Base-by-base conservation (phyloP, 2,797 vertebrate species). In the Poliocrania exsul region DNA sequence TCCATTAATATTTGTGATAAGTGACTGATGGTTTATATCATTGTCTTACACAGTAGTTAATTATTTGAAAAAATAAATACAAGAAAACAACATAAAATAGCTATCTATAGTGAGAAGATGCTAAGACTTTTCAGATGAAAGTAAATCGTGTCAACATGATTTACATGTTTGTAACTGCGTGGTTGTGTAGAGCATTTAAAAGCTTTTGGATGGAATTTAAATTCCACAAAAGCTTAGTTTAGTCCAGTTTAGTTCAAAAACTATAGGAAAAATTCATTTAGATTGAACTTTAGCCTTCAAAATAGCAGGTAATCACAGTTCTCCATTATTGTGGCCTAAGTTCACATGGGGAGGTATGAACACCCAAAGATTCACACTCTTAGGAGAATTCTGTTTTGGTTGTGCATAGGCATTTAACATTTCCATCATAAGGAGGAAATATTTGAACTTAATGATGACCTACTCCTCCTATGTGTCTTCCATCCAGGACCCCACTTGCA, bases 61-160 rank as follows among this genome's bases (percentile, higher is more conserved):
- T 90, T 44, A 90, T 67, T 88, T 84, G 31, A 71, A 87, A 96
- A 97, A 87, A 29, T 16, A 87, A 85, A 81, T 75, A 49, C 13
- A 73, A 94, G 89, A 56, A 96, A 96, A 95, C 42, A 94, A 91
- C 77, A 90, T 44, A 88, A 65, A 95, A 40, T 92, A 95, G 93
- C 97, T 94, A 82, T 95, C 94, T 96, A 79, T 81, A 84, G 8
- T 91, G 61, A 26, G 54, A 97, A 96, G 71, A 96, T 84, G 60
- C 92, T 88, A 85, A 85, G 58, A 90, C 77, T 94, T 96, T 96
- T 96, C 74, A 88, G 46, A 85, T 40, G 13, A 65, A 92, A 92
- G 67, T 65, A 93, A 24, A 75, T 95, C n/a, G 60, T 56, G 24
- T 50, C 92, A 94, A 92, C 29, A 47, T 38, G n/a, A 84, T 87